Evolutionary conservation across 1,140 invertebrate genomes (phyloP).

Genomic region (Lanistes nyassanus): DNA sequence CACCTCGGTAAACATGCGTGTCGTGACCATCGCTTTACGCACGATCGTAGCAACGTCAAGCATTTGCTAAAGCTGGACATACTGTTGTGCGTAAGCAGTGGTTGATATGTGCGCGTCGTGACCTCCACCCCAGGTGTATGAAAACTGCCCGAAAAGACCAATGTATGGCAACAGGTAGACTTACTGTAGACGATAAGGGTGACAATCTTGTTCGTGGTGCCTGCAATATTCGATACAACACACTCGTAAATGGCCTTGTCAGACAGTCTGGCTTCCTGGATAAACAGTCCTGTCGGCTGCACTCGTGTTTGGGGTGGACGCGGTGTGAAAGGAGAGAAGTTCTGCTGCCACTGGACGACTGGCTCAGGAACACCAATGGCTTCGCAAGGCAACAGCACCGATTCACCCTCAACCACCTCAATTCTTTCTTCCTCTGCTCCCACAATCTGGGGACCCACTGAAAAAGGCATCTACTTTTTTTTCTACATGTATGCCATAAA

Average conservation of each 20-base stretch:
- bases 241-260: constrained; percentile 70
- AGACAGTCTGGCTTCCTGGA: constrained; percentile 41
- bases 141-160: too few species aligned
- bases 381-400: constrained; percentile 58
- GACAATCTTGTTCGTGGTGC: constrained; percentile 55
- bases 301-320: constrained; percentile 36
- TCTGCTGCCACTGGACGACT: constrained; percentile 60
- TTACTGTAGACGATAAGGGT: constrained; percentile 55
- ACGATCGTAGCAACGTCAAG: too few species aligned
- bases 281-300: constrained; percentile 46
- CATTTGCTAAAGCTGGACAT: too few species aligned
- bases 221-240: constrained; percentile 67
- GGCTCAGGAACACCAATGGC: constrained; percentile 62
- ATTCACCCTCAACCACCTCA: constrained; percentile 48
- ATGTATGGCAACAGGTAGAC: constrained; percentile 25
- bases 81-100: too few species aligned
- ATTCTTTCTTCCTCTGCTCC: constrained; percentile 71
- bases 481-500: too few species aligned
- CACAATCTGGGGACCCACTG: constrained; percentile 88
- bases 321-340: constrained; percentile 52
- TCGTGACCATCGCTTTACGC: too few species aligned
- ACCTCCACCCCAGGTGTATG: too few species aligned
- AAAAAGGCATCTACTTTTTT: constrained; percentile 33
- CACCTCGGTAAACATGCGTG: too few species aligned
- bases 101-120: too few species aligned